Evolutionary conservation across 1,140 invertebrate species (phyloP), one percentile per base, ranked within the genome.

Genomic region (Thaumatotibia leucotreta): DNA sequence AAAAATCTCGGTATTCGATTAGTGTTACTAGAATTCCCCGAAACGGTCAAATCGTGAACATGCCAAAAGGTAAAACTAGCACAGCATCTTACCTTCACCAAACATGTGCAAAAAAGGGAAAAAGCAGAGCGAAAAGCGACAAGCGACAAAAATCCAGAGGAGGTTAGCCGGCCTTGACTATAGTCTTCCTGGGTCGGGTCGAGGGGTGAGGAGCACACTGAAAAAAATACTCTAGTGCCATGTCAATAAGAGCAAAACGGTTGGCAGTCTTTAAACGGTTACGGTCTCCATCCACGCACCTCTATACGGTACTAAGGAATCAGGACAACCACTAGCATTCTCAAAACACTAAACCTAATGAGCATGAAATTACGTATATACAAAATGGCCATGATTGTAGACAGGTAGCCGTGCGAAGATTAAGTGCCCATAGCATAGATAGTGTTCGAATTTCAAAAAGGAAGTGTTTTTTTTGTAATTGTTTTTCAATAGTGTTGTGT

Each of bases 191-290:
- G 80, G 80, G 80, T 84, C 81, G 75, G 85, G 85, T 84, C 82
- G 83, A 82, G 84, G 84, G 85, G 85, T 87, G 84, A 84, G 84
- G 89, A 83, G 76, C 77, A 88, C 89, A 91, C 91, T 92, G 91
- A 91, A 91, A 91, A 88, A 91, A 88, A 92, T 84, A 86, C 86
- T 91, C 90, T 92, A 91, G 86, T 88, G 91, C 91, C 87, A 88
- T 80, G 82, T 88, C 80, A 84, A 86, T 86, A 87, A 81, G 83
- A 83, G 78, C 86, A 76, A 81, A 83, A 80, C 68, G 69, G 80
- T 82, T 79, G 35, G 35, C 35, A 39, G 35, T 82, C n/a, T 11
- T 24, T 27, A 23, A 24, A 52, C 50, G 50, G 24, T 27, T 58
- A 58, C 24, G 52, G 52, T 58, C 32, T 71, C 31, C 65, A 64